Conservation (phyloP, 2,888 invertebrate species). For the Microplitis deprimator region DNA sequence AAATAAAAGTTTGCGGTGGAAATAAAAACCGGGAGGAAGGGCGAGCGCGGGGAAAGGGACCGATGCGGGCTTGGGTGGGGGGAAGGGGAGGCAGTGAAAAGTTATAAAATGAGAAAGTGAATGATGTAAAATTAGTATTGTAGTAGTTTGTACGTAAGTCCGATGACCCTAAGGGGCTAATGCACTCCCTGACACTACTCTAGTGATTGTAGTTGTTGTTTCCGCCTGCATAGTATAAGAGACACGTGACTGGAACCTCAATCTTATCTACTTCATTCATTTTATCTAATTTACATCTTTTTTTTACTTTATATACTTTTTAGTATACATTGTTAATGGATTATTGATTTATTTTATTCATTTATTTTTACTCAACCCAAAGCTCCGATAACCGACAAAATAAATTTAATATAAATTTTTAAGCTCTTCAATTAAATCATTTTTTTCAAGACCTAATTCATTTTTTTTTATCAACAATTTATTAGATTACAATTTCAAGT, state of each 20-base stretch:
- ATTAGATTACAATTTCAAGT: no score
- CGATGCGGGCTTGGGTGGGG: constrained; percentile 13
- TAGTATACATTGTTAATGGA: background rate
- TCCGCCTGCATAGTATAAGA: constrained; percentile 43
- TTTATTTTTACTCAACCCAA: background rate
- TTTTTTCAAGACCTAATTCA: no score
- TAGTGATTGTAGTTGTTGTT: constrained; percentile 30
- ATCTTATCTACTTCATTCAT: constrained; percentile 26
- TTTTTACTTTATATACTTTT: constrained; percentile 1
- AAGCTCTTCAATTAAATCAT: no score
- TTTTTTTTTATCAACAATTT: no score
- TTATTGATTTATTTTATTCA: background rate
- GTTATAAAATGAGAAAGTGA: constrained; percentile 30
- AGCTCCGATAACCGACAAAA: no score
- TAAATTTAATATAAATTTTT: no score
- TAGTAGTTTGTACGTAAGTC: constrained; percentile 54
- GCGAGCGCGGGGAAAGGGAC: background rate
- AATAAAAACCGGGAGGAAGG: background rate
- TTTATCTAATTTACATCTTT: constrained; percentile 20
- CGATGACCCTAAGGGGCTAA: constrained; percentile 68
- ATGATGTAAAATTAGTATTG: constrained; percentile 34
- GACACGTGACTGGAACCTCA: constrained; percentile 33
- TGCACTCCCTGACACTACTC: constrained; percentile 55
- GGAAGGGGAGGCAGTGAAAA: constrained; percentile 24
- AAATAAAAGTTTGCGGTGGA: background rate